Evolutionary conservation across 2,113 vertebrate genomes (phyloP).

Genomic region (Sardina pilchardus): DNA sequence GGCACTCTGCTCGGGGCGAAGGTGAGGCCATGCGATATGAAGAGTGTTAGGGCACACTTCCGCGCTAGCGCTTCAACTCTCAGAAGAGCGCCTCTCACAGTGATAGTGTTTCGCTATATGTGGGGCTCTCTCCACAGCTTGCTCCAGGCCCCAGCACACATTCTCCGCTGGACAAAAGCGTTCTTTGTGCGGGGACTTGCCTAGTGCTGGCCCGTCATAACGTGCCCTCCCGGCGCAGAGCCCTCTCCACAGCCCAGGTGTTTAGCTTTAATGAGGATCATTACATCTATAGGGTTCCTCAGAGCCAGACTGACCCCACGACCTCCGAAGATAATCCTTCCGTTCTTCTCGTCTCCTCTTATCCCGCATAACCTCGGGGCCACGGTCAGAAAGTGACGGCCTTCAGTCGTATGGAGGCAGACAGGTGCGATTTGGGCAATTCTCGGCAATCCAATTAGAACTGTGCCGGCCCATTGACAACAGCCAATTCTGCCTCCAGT

Average conservation of each 20-base stretch:
- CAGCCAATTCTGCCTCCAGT: slow-evolving; percentile 15
- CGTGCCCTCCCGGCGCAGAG: slow-evolving; percentile 26
- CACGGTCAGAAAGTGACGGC: slow-evolving; percentile 18
- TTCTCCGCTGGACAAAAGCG: slow-evolving; percentile 62
- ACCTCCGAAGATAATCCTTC: background rate
- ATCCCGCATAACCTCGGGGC: slow-evolving; percentile 5
- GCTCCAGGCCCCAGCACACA: slow-evolving; percentile 42
- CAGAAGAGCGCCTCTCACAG: slow-evolving; percentile 62
- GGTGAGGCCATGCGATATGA: slow-evolving; percentile 14
- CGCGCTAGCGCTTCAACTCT: slow-evolving; percentile 24
- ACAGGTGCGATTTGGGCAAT: slow-evolving; percentile 7
- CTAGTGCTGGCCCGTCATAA: slow-evolving; percentile 6
- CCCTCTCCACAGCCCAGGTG: slow-evolving; percentile 47
- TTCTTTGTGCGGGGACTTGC: slow-evolving; percentile 61
- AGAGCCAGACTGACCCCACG: slow-evolving; percentile 41
- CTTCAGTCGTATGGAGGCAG: slow-evolving; percentile 32
- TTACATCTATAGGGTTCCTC: slow-evolving; percentile 50
- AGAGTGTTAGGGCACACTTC: slow-evolving; percentile 24
- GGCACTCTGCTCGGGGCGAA: slow-evolving; percentile 10
- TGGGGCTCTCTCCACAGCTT: slow-evolving; percentile 42
- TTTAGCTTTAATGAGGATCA: slow-evolving; percentile 63
- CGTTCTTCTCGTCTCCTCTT: slow-evolving; percentile 29
- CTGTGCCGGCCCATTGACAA: background rate
- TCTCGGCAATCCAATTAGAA: slow-evolving; percentile 22
- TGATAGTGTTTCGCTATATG: slow-evolving; percentile 63